Evolutionary conservation across 2,888 invertebrate genomes (phyloP).

Genomic region (Syritta pipiens): DNA sequence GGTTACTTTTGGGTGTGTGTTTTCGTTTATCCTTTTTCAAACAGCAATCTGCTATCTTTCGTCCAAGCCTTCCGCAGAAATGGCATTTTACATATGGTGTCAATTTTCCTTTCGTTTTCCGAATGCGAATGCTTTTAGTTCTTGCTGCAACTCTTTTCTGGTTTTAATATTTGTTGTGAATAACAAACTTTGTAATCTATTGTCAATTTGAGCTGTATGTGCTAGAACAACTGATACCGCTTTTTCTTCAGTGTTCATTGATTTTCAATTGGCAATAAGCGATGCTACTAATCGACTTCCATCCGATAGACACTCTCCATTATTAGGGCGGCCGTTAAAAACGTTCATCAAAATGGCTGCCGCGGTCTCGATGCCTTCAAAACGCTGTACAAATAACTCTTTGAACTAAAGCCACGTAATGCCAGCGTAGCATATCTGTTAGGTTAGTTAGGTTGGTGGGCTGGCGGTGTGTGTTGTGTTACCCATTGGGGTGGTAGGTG

Average conservation of each 20-base stretch:
- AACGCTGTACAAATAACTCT: slow-evolving; percentile 29
- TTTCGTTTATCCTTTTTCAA: slow-evolving; percentile 17
- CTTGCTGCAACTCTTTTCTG: slow-evolving; percentile 33
- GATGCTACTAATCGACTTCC: slow-evolving; percentile 44
- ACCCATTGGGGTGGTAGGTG: no score
- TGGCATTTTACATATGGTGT: slow-evolving; percentile 39
- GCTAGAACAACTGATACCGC: slow-evolving; percentile 38
- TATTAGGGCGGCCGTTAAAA: slow-evolving; percentile 29
- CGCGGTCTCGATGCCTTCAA: slow-evolving; percentile 32
- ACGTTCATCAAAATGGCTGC: slow-evolving; percentile 28
- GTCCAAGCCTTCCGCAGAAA: slow-evolving; percentile 56
- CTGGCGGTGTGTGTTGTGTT: no score
- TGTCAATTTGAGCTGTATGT: slow-evolving; percentile 42
- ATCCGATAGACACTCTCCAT: slow-evolving; percentile 39
- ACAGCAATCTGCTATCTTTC: slow-evolving; percentile 47
- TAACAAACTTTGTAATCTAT: slow-evolving; percentile 24
- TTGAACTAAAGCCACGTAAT: slow-evolving; percentile 31
- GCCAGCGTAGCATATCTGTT: slow-evolving; percentile 35
- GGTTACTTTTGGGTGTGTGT: not conserved
- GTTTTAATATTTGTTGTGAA: slow-evolving; percentile 49
- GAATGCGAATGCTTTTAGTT: slow-evolving; percentile 33
- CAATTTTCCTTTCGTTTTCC: slow-evolving; percentile 36
- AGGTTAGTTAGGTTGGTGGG: no score
- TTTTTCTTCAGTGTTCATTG: slow-evolving; percentile 40
- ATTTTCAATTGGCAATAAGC: slow-evolving; percentile 40